A percentile compares a stretch with the other conserved stretches of the same genome.
Evolutionary conservation across 2,888 invertebrate genomes (phyloP).

Genomic region (Parnassius smintheus): DNA sequence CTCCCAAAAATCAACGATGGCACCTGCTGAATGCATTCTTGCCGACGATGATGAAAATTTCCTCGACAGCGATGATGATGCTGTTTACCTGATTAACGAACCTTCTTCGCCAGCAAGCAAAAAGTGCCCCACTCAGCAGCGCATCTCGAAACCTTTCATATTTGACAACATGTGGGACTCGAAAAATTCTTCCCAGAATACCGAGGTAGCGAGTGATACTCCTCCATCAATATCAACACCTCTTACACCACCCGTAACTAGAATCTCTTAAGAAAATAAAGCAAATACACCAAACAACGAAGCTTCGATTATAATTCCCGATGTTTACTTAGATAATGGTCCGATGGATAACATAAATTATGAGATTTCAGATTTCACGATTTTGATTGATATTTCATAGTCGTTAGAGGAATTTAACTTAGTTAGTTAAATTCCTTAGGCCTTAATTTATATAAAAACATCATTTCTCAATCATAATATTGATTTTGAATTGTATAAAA

Average conservation of each 20-base stretch:
- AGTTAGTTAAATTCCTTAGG: no score
- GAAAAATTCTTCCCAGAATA: neutral
- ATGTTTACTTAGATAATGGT: slow-evolving; percentile 7
- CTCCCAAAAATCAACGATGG: slow-evolving; percentile 2
- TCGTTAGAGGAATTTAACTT: no score
- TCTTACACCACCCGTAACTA: neutral
- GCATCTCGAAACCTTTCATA: no score
- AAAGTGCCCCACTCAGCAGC: neutral
- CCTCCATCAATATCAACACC: neutral
- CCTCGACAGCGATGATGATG: neutral
- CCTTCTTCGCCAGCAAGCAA: neutral
- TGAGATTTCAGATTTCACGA: no score
- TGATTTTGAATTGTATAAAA: no score
- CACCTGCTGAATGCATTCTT: slow-evolving; percentile 60
- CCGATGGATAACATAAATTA: no score
- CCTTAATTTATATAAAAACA: no score
- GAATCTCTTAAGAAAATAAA: neutral
- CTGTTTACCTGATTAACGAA: neutral
- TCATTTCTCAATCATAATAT: no score
- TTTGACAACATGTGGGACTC: no score
- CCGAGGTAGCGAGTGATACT: neutral
- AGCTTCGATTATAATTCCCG: neutral
- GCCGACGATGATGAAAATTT: slow-evolving; percentile 53
- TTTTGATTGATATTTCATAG: no score
- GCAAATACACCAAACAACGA: neutral